Base-by-base conservation (phyloP, 2,113 vertebrate genomes). In the Hemiprocne comata region DNA sequence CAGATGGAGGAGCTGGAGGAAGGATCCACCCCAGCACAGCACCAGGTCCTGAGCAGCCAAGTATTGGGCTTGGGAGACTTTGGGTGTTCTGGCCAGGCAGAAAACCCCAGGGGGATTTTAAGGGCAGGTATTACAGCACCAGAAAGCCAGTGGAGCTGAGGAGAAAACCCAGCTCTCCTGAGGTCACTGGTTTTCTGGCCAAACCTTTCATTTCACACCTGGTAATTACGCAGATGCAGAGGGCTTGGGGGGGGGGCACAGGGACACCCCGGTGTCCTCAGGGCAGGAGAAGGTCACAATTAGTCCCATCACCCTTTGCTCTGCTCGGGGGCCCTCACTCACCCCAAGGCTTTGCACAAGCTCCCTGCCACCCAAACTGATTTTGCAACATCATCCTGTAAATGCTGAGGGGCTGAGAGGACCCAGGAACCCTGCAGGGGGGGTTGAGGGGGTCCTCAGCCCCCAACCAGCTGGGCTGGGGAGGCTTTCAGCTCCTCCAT, bases 21-120 rank as follows among this genome's bases (percentile, higher is more conserved):
- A 28, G 4, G 20, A 20, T 7, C 7, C 0, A 0, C 7, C 6
- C 13, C 1, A 2, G 48, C 13, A 2, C 16, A 3, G 28, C 1
- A 1, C 4, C 1, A 3, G 50, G 11, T 42, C 42, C 3, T 1
- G 26, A 66, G 81, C 15, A 17, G 31, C 64, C 25, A 44, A 58
- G 24, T 21, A 23, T 34, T 7, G 44, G 29, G 21, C 14, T 44
- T 1, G 2, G 10, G 36, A 76, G 81, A 46, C 36, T 86, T 86
- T 51, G 1, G 2, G 6, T 17, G 36, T 4, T 2, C 17, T 29
- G n/a, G 23, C 6, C 3, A 11, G 13, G n/a, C 70, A 77, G 76
- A 62, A 92, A 89, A 62, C 6, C 76, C 89, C 80, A 0, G 4
- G 75, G 89, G 48, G 81, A 40, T 77, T 81, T 92, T 33, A 34